Evolutionary conservation across 1,140 invertebrate genomes (phyloP), one percentile per base, ranked within the genome.

Genomic region (Zaprionus taronus): DNA sequence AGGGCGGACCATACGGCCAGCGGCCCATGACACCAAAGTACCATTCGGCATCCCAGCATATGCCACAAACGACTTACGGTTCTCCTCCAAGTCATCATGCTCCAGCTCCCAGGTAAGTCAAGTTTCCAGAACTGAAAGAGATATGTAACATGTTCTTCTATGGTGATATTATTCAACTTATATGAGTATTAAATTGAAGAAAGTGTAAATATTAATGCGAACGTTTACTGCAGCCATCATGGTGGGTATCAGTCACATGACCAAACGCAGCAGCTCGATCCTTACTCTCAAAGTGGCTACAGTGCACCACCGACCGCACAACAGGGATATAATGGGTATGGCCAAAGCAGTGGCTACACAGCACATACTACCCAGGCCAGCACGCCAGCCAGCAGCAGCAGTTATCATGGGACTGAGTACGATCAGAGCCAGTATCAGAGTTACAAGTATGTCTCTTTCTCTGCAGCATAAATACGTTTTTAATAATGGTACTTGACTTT

Each of bases 391-490:
- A 92, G 72, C 62, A 92, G 70, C 62, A 85, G 69, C 41, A 89
- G 80, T 53, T 92, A 92, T 63, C 80, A 86, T 24, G 73, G 73
- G 38, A 72, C 79, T 14, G 91, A 92, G 28, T 92, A 92, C 64
- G 91, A 92, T 80, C 91, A 91, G 61, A 92, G 87, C 71, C 91
- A 92, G 72, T 92, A 92, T 60, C 91, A 92, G 60, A 76, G 71
- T 56, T 92, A 92, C 72, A 91, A 83, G 91, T 92, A 74, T 60
- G 80, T 75, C 56, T 24, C 20, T 34, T 11, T 41, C 20, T 5
- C 11, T 51, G 4, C 12, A 6, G 7, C n/a, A 17, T 51, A 22
- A 24, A 24, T 51, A 24, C 20, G 20, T 24, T 11, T 14, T 9
- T 51, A 1, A 12, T 14, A 14, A 1, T 5, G 4, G 11, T 22